phyloP scores from a whole-genome alignment of 1,140 invertebrate genomes.

The Diploscapter pachys region DNA sequence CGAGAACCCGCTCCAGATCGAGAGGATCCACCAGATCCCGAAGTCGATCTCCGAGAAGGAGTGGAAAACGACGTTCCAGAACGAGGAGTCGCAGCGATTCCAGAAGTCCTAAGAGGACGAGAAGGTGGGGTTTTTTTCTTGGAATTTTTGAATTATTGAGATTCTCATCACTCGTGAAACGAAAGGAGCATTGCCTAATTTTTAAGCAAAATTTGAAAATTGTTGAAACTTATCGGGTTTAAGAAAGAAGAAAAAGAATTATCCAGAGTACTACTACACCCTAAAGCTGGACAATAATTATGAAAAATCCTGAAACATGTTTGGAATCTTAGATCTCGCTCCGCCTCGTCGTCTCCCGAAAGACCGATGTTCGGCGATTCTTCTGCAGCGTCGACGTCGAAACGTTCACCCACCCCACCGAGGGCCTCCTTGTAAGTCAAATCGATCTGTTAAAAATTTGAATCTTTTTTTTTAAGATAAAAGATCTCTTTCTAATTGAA shows the following conservation, averaged over 20 bases:
- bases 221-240: too few relatives aligned
- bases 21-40: neutral
- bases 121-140: constrained; percentile 2
- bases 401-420: too few relatives aligned
- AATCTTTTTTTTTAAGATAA: neutral
- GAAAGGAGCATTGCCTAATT: too few relatives aligned
- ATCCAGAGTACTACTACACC: too few relatives aligned
- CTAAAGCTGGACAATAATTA: too few relatives aligned
- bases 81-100: neutral
- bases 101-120: constrained; percentile 10
- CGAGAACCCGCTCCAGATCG: too few relatives aligned
- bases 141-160: neutral
- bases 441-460: neutral
- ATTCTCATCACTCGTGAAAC: neutral
- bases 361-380: too few relatives aligned
- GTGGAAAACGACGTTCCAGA: neutral
- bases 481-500: neutral
- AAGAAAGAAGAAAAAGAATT: too few relatives aligned
- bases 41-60: constrained; percentile 7
- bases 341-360: neutral
- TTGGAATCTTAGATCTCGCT: neutral
- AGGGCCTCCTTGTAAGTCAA: too few relatives aligned
- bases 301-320: neutral
- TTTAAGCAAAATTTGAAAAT: too few relatives aligned
- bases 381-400: too few relatives aligned